Percentiles rank a stretch among this genome's conserved stretches.
Conservation (phyloP, 2,888 invertebrate species). For the Polyommatus iphigenia region DNA sequence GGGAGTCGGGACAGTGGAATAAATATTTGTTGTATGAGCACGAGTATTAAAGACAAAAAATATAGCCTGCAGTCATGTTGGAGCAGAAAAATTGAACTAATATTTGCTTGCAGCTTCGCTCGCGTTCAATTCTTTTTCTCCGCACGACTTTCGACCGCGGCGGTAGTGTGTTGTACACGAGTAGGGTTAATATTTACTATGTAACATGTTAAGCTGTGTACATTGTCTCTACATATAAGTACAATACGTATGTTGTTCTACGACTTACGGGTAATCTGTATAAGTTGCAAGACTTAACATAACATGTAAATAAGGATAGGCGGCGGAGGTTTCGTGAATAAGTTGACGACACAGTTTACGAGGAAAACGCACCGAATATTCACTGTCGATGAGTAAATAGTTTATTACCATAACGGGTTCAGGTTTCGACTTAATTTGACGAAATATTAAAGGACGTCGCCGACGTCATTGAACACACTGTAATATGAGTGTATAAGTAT, state of each 20-base stretch:
- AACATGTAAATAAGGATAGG: background rate
- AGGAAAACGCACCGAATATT: background rate
- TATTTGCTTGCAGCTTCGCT: background rate
- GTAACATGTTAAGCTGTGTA: background rate
- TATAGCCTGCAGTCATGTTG: background rate
- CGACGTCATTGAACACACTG: background rate
- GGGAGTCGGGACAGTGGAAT: background rate
- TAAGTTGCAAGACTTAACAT: background rate
- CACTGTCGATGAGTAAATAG: background rate
- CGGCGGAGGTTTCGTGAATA: background rate
- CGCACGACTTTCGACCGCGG: background rate
- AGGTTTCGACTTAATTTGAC: background rate
- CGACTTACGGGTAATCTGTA: background rate
- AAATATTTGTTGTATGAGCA: background rate
- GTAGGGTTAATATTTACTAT: too few relatives aligned
- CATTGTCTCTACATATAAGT: background rate
- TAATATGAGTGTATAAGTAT: background rate
- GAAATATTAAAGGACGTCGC: background rate
- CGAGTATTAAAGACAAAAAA: background rate
- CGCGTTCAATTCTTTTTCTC: slow-evolving; percentile 17
- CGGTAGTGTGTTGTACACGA: background rate
- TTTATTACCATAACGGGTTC: background rate
- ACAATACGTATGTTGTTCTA: background rate
- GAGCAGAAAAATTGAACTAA: background rate
- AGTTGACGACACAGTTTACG: background rate